These are phyloP conservation scores for Gymnosoma rotundatum DNA, from an alignment of 2,888 invertebrate species.

Conservation along the genomic window DNA sequence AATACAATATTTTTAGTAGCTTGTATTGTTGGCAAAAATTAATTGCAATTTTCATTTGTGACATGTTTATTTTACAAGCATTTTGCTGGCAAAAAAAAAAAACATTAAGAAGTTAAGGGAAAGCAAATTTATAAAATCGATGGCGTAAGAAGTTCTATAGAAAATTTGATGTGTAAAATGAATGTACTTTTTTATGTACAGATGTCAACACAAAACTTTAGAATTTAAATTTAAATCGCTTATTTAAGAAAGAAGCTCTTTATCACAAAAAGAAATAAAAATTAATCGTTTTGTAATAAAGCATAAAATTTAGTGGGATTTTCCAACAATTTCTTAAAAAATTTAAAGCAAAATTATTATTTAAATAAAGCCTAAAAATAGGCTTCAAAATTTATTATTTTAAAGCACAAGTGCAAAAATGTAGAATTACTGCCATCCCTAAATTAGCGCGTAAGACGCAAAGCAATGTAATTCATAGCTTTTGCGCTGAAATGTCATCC, in stretches of 20 bases:
- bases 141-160: neutral
- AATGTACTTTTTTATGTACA: neutral
- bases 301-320: slow-evolving; percentile 43
- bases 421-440: too few species aligned
- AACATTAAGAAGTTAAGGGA: slow-evolving; percentile 11
- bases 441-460: too few species aligned
- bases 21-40: slow-evolving; percentile 68
- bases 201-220: slow-evolving; percentile 15
- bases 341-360: slow-evolving; percentile 19
- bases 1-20: slow-evolving; percentile 36
- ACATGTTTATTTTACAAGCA: slow-evolving; percentile 62
- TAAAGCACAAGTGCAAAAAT: neutral
- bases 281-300: slow-evolving; percentile 21
- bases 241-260: slow-evolving; percentile 41
- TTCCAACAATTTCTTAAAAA: slow-evolving; percentile 35
- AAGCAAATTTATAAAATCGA: slow-evolving; percentile 20
- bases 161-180: neutral
- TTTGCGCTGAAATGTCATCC: too few species aligned
- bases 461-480: too few species aligned
- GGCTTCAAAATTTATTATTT: neutral
- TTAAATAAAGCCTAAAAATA: slow-evolving; percentile 11
- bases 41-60: slow-evolving; percentile 70
- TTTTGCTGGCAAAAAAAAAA: slow-evolving; percentile 10
- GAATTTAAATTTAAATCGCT: slow-evolving; percentile 65
- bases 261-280: slow-evolving; percentile 26